Conservation (phyloP, 2,888 invertebrate species). For the Eristalis intricaria region DNA sequence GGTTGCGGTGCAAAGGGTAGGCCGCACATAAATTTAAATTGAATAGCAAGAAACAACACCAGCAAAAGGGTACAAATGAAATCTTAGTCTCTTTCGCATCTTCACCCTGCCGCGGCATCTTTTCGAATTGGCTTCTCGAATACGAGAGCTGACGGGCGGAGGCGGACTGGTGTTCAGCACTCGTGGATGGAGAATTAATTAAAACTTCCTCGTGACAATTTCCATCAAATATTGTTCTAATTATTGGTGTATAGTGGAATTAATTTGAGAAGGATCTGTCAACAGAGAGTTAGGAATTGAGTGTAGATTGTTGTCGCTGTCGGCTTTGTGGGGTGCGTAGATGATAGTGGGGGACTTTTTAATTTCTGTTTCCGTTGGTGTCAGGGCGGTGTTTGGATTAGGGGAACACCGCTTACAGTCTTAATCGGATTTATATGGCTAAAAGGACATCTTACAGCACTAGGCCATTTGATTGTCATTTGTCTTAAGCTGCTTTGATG, state of each 20-base stretch:
- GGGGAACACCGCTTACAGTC: not conserved
- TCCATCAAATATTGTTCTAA: conserved; percentile 46
- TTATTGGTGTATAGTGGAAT: conserved; percentile 40
- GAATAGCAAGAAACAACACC: conserved; percentile 22
- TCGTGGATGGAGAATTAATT: conserved; percentile 47
- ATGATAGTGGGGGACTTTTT: not conserved
- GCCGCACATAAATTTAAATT: conserved; percentile 40
- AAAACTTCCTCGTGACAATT: conserved; percentile 64
- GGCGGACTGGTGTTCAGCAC: not conserved
- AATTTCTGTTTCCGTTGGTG: not conserved
- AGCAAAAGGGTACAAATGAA: conserved; percentile 20
- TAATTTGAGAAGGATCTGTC: conserved; percentile 62
- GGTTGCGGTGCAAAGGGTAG: conserved; percentile 42
- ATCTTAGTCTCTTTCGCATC: not conserved
- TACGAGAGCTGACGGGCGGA: not conserved
- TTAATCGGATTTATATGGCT: conserved; percentile 2
- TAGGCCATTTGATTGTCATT: not conserved
- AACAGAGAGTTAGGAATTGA: conserved; percentile 30
- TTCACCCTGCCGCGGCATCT: not conserved
- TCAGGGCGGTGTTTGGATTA: not conserved
- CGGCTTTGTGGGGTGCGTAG: not conserved
- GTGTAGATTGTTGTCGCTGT: conserved; percentile 12
- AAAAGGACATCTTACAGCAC: not conserved
- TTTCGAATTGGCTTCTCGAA: not conserved
- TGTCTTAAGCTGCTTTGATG: too few relatives aligned